Evolutionary conservation across 2,888 invertebrate species (phyloP).

Genomic region (Tiliacea citrago): DNA sequence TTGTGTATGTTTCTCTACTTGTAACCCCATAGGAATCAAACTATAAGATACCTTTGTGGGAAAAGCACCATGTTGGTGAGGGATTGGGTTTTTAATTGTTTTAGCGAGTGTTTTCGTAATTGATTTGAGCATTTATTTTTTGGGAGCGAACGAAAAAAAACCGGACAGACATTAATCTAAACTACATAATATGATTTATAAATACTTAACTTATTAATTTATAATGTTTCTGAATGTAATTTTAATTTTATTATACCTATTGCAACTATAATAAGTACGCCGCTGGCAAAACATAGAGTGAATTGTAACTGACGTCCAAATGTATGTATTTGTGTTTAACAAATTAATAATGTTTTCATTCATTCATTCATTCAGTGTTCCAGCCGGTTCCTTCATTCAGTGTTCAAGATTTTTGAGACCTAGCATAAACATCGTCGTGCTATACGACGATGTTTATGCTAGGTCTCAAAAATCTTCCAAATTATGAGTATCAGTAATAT

Average conservation of each 20-base stretch:
- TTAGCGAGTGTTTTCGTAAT: background rate
- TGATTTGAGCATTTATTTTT: background rate
- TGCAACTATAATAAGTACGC: background rate
- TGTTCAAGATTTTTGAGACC: too few relatives aligned
- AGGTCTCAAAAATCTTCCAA: background rate
- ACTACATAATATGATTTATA: background rate
- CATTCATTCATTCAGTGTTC: background rate
- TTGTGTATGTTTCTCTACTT: slow-evolving; percentile 65
- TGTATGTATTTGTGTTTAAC: background rate
- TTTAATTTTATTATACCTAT: background rate
- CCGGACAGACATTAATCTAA: background rate
- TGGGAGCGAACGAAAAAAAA: too few relatives aligned
- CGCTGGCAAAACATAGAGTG: background rate
- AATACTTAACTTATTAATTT: background rate
- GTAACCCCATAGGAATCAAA: slow-evolving; percentile 54
- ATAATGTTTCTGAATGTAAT: background rate
- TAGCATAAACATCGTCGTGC: too few relatives aligned
- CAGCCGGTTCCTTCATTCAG: too few relatives aligned
- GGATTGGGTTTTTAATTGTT: slow-evolving; percentile 17
- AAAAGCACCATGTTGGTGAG: slow-evolving; percentile 11
- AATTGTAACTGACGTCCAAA: background rate
- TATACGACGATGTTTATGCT: too few relatives aligned
- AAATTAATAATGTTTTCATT: background rate
- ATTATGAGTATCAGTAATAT: background rate
- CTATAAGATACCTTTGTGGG: slow-evolving; percentile 43